phyloP scores from a whole-genome alignment of 2,113 vertebrate species.

The Esox niger region DNA sequence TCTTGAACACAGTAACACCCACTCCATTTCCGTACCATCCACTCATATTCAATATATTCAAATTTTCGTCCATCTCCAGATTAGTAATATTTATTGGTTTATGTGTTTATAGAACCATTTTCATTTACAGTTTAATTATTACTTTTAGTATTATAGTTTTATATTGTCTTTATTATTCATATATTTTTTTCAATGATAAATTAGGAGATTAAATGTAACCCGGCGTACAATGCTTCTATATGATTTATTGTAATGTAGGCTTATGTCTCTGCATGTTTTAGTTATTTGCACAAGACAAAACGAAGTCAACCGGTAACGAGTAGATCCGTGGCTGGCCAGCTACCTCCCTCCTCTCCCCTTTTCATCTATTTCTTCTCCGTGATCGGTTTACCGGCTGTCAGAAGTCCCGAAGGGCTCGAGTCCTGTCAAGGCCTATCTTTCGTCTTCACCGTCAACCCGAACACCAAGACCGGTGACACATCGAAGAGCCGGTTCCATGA shows the following conservation, averaged over 20 bases:
- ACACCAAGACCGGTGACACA: neutral
- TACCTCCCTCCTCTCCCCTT: too few relatives aligned
- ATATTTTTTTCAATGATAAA: neutral
- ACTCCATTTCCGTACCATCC: too few relatives aligned
- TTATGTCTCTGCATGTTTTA: neutral
- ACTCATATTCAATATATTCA: conserved; percentile 8
- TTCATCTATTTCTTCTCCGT: neutral
- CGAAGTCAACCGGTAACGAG: too few relatives aligned
- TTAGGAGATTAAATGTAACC: neutral
- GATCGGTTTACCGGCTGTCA: neutral
- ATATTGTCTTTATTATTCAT: neutral
- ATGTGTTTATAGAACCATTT: conserved; percentile 11
- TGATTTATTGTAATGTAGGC: neutral
- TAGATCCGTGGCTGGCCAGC: too few relatives aligned
- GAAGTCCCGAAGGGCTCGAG: too few relatives aligned
- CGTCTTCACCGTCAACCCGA: neutral
- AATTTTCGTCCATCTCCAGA: conserved; percentile 43
- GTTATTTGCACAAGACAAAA: neutral
- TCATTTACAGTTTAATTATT: conserved; percentile 6
- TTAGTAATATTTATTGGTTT: conserved; percentile 29
- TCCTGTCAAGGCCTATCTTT: neutral
- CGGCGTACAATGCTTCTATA: neutral
- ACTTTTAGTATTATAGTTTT: neutral
- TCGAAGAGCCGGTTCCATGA: neutral
- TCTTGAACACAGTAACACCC: neutral